phyloP scores from a whole-genome alignment of 2,797 vertebrate genomes.

The Coracias cyanogaster region DNA sequence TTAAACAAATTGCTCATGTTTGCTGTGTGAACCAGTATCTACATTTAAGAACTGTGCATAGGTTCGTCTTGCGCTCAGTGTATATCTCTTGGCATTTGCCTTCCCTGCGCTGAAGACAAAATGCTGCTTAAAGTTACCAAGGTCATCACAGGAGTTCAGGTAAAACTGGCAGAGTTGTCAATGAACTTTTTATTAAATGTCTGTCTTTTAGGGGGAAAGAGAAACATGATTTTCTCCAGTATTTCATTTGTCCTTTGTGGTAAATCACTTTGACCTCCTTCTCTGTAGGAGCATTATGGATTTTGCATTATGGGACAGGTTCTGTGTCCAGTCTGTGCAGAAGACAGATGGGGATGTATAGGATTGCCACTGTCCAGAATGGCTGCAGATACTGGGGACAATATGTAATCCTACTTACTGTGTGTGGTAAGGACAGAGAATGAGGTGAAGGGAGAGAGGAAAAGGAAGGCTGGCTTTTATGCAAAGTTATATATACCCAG shows the following conservation, averaged over 20 bases:
- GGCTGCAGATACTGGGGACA: background rate
- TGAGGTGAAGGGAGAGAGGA: background rate
- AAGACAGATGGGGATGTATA: background rate
- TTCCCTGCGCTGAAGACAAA: background rate
- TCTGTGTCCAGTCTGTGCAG: background rate
- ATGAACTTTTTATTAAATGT: background rate
- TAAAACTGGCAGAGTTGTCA: background rate
- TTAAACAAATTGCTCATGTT: constrained; percentile 41
- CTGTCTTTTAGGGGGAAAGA: background rate
- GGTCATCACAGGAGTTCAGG: background rate
- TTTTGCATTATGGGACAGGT: background rate
- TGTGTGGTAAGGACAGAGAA: background rate
- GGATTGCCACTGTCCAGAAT: background rate
- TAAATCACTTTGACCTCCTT: background rate
- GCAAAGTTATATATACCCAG: background rate
- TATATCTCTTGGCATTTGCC: background rate
- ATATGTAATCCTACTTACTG: background rate
- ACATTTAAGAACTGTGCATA: background rate
- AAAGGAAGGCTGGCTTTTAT: background rate
- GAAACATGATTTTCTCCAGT: background rate
- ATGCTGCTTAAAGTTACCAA: background rate
- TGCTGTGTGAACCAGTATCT: background rate
- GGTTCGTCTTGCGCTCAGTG: background rate
- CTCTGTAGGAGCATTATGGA: background rate
- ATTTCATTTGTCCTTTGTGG: background rate